phyloP scores from a whole-genome alignment of 2,888 invertebrate genomes.

The Melanophora roralis region DNA sequence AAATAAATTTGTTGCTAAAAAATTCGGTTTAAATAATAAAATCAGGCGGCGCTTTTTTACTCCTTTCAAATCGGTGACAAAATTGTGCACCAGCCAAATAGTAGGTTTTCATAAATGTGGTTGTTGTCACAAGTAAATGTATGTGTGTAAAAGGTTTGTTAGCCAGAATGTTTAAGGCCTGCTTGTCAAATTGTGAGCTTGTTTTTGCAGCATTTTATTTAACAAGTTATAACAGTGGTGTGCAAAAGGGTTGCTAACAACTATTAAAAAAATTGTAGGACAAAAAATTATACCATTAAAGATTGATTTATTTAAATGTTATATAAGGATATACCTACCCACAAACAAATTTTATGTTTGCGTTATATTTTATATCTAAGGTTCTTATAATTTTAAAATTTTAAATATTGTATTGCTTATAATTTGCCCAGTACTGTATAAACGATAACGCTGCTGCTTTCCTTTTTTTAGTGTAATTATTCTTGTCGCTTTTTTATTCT shows the following conservation, averaged over 20 bases:
- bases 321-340: no score
- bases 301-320: no score
- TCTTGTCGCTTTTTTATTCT: slow-evolving; percentile 13
- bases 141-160: slow-evolving; percentile 10
- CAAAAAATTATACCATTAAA: no score
- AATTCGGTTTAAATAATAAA: slow-evolving; percentile 34
- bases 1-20: slow-evolving; percentile 46
- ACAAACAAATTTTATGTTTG: no score
- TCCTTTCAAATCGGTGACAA: background rate
- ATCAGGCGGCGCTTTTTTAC: background rate
- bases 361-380: no score
- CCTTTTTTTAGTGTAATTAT: background rate
- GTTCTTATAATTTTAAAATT: no score
- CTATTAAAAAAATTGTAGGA: no score
- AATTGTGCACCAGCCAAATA: background rate
- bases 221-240: no score
- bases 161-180: background rate
- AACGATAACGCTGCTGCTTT: background rate
- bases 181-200: background rate
- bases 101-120: background rate
- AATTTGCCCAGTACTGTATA: background rate
- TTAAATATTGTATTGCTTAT: background rate
- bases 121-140: background rate
- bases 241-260: no score
- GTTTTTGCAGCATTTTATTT: no score